These are phyloP conservation scores for Atlantisia rogersi DNA, from an alignment of 2,113 vertebrate genomes.

Conservation along the genomic window DNA sequence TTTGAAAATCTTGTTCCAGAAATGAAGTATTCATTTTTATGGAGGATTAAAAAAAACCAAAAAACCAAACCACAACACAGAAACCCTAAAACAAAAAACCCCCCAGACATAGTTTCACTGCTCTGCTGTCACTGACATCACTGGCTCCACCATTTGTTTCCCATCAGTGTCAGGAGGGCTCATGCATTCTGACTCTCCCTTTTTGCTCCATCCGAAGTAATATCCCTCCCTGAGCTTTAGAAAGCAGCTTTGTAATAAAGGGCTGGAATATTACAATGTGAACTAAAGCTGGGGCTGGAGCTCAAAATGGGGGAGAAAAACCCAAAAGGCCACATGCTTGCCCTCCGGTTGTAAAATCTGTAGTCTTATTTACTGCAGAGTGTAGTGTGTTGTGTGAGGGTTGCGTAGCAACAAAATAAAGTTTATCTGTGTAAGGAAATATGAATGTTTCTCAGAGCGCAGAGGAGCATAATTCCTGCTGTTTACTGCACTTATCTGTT, in stretches of 20 bases:
- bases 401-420: constrained; percentile 77
- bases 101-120: neutral
- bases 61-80: neutral
- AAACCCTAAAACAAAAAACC: no score
- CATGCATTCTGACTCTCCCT: neutral
- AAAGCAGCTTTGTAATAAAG: constrained; percentile 50
- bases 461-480: constrained; percentile 60
- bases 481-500: constrained; percentile 71
- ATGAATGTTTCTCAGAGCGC: constrained; percentile 62
- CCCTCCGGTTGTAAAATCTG: constrained; percentile 70
- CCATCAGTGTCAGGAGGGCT: neutral
- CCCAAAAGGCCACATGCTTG: constrained; percentile 46
- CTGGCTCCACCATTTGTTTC: constrained; percentile 18
- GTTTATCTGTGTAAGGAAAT: constrained; percentile 69
- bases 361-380: constrained; percentile 69
- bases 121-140: neutral
- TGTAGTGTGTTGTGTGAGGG: constrained; percentile 54
- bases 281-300: constrained; percentile 71
- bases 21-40: neutral
- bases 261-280: constrained; percentile 55
- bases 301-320: constrained; percentile 40
- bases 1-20: neutral
- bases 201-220: neutral
- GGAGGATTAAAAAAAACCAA: neutral
- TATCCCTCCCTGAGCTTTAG: constrained; percentile 24